Conservation (phyloP, 2,888 invertebrate genomes). For the Didymodactylos carnosus region DNA sequence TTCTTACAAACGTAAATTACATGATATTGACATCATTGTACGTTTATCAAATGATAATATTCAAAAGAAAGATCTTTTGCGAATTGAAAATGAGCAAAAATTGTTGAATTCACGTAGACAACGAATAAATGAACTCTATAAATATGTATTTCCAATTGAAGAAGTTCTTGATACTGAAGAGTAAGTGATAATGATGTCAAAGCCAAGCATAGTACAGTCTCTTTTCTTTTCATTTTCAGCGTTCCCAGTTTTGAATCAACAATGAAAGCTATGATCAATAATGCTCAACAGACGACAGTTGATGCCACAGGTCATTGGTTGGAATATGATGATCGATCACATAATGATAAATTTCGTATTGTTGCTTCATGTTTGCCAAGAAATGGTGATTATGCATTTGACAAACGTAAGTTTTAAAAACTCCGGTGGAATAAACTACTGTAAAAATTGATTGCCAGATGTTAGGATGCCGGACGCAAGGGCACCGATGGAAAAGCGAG, state of each 20-base stretch:
- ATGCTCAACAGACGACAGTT: constrained; percentile 43
- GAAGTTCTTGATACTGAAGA: constrained; percentile 19
- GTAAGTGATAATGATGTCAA: constrained; percentile 16
- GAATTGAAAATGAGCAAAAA: constrained; percentile 14
- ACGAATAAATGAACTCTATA: constrained; percentile 17
- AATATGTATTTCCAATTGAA: constrained; percentile 21
- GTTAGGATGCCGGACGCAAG: no score
- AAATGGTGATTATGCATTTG: constrained; percentile 51
- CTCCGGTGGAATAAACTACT: neutral
- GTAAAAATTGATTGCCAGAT: no score
- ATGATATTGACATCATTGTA: neutral
- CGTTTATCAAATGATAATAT: neutral
- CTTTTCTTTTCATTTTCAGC: neutral
- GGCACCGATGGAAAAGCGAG: no score
- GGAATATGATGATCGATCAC: neutral
- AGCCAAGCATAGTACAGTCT: neutral
- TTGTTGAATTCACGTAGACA: constrained; percentile 16
- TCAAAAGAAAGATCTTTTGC: neutral
- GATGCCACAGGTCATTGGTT: constrained; percentile 63
- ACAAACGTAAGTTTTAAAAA: neutral
- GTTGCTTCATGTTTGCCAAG: constrained; percentile 61
- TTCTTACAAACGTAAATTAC: neutral
- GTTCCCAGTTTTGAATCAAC: neutral
- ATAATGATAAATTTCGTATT: constrained; percentile 46
- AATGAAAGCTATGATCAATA: neutral